Base-by-base conservation (phyloP, 2,888 invertebrate genomes). In the Xestia ashworthii region DNA sequence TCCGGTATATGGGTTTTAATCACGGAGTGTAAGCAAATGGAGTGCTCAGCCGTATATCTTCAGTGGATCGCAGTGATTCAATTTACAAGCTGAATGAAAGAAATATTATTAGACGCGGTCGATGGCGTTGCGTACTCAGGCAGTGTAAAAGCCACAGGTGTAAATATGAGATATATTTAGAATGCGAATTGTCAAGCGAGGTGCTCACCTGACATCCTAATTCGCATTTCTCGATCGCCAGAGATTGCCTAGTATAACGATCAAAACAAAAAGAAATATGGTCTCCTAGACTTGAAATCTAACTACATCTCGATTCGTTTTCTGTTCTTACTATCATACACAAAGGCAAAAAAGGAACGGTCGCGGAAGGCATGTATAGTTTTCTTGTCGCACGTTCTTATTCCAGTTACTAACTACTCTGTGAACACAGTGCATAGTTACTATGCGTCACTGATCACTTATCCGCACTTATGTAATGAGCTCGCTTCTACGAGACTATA, bases 391-490 rank as follows among this genome's bases (percentile, higher is more conserved):
- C 9, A 38, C 3, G 19, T 55, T 32, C 9, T 48, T 55, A 67
- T 50, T 74, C 72, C 72, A 73, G 68, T 65, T 58, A 1, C 1
- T 75, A 14, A 32, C n/a, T 80, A 71, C 65, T 87, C 84, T n/a
- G 41, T 83, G 74, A 22, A 67, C 55, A 25, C 14, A 65, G 48
- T 48, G 25, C 41, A 41, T 38, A 79, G 62, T 79, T 53, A 60
- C 72, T 79, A 65, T 78, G 80, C 87, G 72, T 79, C 72, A 85
- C 82, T 87, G 74, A 85, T 82, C 72, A 84, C 75, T 84, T 79
- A 79, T 80, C 48, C 9, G 68, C 84, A 84, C 71, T 84, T 87
- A 84, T 87, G 87, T 84, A 84, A 84, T 87, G 84, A 84, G 62
- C 46, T 44, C 32, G 12, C 48, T 70, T 44, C 9, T 46, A 67